Evolutionary conservation across 2,113 vertebrate genomes (phyloP), one percentile per base, ranked within the genome.

Genomic region (Kryptolebias marmoratus): DNA sequence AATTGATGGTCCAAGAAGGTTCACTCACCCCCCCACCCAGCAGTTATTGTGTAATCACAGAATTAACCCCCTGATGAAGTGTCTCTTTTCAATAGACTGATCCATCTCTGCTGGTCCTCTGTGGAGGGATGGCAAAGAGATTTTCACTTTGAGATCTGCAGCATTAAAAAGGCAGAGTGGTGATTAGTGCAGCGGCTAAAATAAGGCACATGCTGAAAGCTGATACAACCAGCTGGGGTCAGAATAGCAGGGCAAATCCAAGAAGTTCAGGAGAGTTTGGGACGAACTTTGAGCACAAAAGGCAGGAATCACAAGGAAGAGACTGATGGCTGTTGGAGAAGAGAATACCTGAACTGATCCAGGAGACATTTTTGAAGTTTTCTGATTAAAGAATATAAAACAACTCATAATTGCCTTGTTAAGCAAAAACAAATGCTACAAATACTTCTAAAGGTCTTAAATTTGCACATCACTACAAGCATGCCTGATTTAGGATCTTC

Each of bases 201-300:
- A 83, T 79, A 90, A 91, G 87, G 65, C 72, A 50, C 75, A 54
- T 42, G 71, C 47, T 82, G 86, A 83, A 90, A 91, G 80, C 39
- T 84, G 84, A 88, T 83, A 79, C 78, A 45, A 59, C 31, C 76
- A 74, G 64, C 64, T 67, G 78, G 80, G 58, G 68, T 79, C 72
- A 76, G 80, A 11, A 42, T 44, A 58, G 61, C 56, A 69, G 66
- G 53, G 22, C 69, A 50, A 31, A 9, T 70, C 44, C 48, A 78
- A 50, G 52, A 28, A 58, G 31, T 13, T 62, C 65, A 27, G 54
- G 27, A 14, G 22, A 22, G 36, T 36, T 36, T 10, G 39, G 8
- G 39, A 1, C 9, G 39, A 42, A 42, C 5, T 42, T 42, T 42
- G 39, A 9, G 4, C 39, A 8, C 39, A 42, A 42, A 42, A 42